Percentiles rank a stretch among this genome's conserved stretches.
Evolutionary conservation across 2,888 invertebrate species (phyloP).

Genomic region (Hermodice carunculata): DNA sequence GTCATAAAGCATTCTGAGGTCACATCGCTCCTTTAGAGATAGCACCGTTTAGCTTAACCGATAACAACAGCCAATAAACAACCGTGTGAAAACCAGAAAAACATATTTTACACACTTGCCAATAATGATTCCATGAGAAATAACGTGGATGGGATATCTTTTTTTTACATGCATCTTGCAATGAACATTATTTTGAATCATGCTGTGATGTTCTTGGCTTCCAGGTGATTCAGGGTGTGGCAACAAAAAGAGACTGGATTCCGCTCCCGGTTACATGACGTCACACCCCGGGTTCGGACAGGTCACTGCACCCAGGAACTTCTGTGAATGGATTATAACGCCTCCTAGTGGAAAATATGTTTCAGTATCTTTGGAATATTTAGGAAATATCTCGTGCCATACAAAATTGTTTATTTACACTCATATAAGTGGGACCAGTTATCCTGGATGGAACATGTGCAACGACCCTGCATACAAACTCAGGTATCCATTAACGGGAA

Average conservation of each 20-base stretch:
- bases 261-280: neutral
- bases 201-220: neutral
- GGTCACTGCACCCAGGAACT: neutral
- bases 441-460: constrained; percentile 14
- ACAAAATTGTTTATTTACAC: constrained; percentile 13
- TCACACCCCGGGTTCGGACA: constrained; percentile 7
- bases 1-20: no score
- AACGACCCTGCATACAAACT: neutral
- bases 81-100: no score
- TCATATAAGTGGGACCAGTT: neutral
- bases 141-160: no score
- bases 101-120: no score
- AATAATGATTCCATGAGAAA: no score
- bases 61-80: no score
- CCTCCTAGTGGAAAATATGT: constrained; percentile 3
- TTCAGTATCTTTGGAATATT: neutral
- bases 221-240: constrained; percentile 14
- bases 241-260: neutral
- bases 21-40: no score
- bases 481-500: constrained; percentile 9
- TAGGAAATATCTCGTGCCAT: constrained; percentile 11
- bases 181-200: no score
- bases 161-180: no score
- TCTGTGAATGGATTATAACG: constrained; percentile 15
- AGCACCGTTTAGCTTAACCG: no score